These are phyloP conservation scores for Erebia palarica DNA, from an alignment of 2,888 invertebrate species.

Conservation along the genomic window DNA sequence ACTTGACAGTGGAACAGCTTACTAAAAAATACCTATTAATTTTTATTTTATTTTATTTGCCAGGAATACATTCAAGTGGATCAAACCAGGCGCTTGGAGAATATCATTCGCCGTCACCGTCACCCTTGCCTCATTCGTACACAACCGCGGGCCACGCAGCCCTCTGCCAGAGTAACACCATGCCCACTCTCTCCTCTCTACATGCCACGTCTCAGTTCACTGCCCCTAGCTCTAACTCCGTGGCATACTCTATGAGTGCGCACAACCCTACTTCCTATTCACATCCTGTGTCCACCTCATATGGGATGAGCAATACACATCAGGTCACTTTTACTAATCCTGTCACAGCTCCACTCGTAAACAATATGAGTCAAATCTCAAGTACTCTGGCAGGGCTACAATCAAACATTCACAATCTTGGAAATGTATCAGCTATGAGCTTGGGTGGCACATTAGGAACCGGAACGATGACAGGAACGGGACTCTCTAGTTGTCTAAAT, in stretches of 20 bases:
- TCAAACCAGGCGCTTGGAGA: conserved; percentile 87
- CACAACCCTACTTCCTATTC: conserved; percentile 80
- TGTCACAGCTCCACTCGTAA: conserved; percentile 75
- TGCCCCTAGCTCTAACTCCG: conserved; percentile 76
- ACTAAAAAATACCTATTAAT: not conserved
- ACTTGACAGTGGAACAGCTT: too few species aligned
- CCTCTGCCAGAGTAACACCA: conserved; percentile 85
- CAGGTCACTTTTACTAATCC: conserved; percentile 80
- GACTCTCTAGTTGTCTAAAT: conserved; percentile 70
- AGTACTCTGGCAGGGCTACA: conserved; percentile 76
- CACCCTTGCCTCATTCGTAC: conserved; percentile 83
- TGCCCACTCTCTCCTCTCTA: conserved; percentile 83
- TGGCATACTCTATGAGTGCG: conserved; percentile 76
- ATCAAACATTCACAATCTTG: conserved; percentile 73
- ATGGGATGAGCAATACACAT: conserved; percentile 75
- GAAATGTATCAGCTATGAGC: conserved; percentile 71
- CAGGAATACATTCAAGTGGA: conserved; percentile 85
- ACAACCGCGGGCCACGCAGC: conserved; percentile 71
- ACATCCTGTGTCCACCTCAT: conserved; percentile 76
- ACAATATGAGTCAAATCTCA: conserved; percentile 77
- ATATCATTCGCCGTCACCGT: conserved; percentile 83
- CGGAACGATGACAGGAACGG: conserved; percentile 77
- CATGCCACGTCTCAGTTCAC: conserved; percentile 73
- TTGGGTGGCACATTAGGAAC: conserved; percentile 72
- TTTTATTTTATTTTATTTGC: conserved; percentile 26